A percentile compares a stretch with the other conserved stretches of the same genome.
Conservation (phyloP, 2,113 vertebrate genomes). For the Apus apus region DNA sequence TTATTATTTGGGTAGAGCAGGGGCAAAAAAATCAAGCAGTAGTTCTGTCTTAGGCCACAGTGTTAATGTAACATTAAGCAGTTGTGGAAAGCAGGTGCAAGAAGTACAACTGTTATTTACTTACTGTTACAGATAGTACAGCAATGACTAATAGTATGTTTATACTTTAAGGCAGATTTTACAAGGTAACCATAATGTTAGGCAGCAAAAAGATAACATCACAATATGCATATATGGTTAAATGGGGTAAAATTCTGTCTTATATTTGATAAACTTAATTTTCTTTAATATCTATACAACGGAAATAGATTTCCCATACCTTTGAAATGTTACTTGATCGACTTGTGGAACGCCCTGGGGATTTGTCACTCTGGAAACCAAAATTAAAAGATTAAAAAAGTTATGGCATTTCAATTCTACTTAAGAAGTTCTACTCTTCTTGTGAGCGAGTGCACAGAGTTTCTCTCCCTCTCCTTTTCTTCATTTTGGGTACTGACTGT, state of each 20-base stretch:
- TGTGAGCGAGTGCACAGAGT: background rate
- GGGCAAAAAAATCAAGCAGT: background rate
- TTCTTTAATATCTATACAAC: background rate
- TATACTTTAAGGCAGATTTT: background rate
- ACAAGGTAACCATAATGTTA: background rate
- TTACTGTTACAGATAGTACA: background rate
- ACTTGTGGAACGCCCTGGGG: constrained; percentile 87
- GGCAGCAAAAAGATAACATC: background rate
- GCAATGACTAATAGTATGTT: background rate
- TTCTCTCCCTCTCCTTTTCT: background rate
- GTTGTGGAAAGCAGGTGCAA: background rate
- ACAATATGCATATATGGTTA: background rate
- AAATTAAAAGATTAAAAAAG: constrained; percentile 46
- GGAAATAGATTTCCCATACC: constrained; percentile 74
- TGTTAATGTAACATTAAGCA: background rate
- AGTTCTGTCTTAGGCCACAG: background rate
- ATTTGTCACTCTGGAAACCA: constrained; percentile 88
- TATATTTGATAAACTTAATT: background rate
- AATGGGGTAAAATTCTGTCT: background rate
- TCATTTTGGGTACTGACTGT: background rate
- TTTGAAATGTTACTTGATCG: constrained; percentile 96
- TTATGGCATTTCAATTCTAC: background rate
- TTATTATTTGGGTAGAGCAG: background rate
- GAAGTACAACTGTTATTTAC: background rate
- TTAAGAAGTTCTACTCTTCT: background rate